Evolutionary conservation across 2,113 vertebrate genomes (phyloP).

Genomic region (Diphyllodes magnificus): DNA sequence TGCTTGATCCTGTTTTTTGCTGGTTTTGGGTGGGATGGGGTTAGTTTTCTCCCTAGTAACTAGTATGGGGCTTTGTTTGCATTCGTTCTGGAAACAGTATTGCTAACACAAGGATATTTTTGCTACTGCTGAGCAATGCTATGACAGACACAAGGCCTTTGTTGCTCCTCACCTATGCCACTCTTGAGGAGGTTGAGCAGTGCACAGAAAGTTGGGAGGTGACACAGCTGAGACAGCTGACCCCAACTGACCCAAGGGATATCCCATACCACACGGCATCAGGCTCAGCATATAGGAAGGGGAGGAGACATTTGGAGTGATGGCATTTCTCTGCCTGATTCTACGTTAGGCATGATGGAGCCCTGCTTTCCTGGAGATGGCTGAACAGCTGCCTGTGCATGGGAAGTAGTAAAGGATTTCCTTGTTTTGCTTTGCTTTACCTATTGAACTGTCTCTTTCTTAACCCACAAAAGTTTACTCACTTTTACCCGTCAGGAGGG

Average conservation of each 20-base stretch:
- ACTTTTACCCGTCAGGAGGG: fast-evolving
- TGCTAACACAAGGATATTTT: background rate
- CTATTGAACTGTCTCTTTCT: background rate
- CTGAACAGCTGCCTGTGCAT: background rate
- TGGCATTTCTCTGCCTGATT: background rate
- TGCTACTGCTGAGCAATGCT: background rate
- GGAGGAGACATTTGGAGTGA: background rate
- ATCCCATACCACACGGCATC: background rate
- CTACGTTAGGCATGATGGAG: fast-evolving
- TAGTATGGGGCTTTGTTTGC: background rate
- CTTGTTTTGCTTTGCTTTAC: background rate
- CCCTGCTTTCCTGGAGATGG: background rate
- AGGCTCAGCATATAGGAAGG: background rate
- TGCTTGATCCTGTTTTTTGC: background rate
- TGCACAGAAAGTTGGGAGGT: background rate
- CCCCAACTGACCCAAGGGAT: background rate
- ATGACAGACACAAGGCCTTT: background rate
- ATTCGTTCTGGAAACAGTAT: background rate
- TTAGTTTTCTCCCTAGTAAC: background rate
- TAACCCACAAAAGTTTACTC: background rate
- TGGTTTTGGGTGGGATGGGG: background rate
- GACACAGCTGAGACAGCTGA: background rate
- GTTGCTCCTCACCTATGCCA: background rate
- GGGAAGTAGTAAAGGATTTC: background rate
- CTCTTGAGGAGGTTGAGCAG: background rate